Conservation (phyloP, 2,797 vertebrate genomes). For the Naso thynnoides region DNA sequence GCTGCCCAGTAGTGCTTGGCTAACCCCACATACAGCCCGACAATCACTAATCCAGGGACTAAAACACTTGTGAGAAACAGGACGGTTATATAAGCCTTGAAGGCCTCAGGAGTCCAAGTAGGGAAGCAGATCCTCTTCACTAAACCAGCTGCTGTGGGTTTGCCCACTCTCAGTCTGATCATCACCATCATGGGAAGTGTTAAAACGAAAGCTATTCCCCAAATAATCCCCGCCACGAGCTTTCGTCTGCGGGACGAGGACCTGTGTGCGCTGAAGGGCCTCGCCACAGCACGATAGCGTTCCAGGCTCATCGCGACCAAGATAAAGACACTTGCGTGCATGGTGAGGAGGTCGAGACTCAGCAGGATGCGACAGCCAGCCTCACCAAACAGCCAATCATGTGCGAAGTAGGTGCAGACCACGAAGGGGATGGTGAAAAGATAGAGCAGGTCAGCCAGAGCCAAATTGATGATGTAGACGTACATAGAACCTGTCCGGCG, state of each 20-base stretch:
- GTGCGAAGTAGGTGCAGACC: conserved; percentile 89
- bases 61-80: conserved; percentile 87
- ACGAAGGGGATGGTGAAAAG: conserved; percentile 92
- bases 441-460: conserved; percentile 90
- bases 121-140: conserved; percentile 88
- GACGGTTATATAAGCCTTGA: conserved; percentile 84
- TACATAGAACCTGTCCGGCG: conserved; percentile 86
- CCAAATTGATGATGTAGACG: conserved; percentile 88
- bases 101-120: conserved; percentile 87
- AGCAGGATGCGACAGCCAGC: conserved; percentile 88
- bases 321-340: conserved; percentile 90
- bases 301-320: conserved; percentile 90
- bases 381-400: conserved; percentile 90
- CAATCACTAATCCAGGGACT: conserved; percentile 83
- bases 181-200: conserved; percentile 90
- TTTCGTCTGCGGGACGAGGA: conserved; percentile 62
- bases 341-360: conserved; percentile 91
- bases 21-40: conserved; percentile 78
- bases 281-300: conserved; percentile 87
- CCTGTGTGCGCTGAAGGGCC: conserved; percentile 81
- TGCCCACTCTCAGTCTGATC: conserved; percentile 83
- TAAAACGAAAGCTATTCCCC: conserved; percentile 82
- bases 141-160: conserved; percentile 50
- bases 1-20: conserved; percentile 78
- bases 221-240: conserved; percentile 77